Percentiles rank a stretch among this genome's conserved stretches.
Conservation (phyloP, 2,888 invertebrate species). For the Ichneumon xanthorius region DNA sequence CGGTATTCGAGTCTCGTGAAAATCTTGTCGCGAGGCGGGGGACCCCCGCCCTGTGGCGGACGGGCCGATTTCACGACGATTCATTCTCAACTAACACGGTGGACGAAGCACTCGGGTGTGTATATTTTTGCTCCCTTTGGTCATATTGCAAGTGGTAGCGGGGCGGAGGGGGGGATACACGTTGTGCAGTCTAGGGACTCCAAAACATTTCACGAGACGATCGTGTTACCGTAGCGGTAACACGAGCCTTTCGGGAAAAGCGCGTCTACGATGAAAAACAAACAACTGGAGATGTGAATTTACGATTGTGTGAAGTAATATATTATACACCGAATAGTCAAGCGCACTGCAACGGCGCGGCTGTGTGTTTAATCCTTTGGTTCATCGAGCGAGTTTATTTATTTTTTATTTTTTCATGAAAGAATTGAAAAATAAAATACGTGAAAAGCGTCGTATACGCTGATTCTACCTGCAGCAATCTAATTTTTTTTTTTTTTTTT, state of each 20-base stretch:
- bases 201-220: conserved; percentile 5
- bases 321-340: not conserved
- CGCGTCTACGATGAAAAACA: not conserved
- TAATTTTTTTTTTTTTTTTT: no score
- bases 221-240: conserved; percentile 10
- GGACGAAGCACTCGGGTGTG: conserved; percentile 15
- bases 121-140: conserved; percentile 10
- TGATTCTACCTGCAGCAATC: no score
- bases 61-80: conserved; percentile 58
- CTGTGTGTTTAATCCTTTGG: not conserved
- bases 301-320: not conserved
- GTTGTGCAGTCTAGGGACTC: not conserved
- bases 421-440: no score
- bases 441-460: no score
- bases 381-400: not conserved
- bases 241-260: not conserved
- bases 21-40: conserved; percentile 45
- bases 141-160: not conserved
- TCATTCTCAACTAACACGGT: conserved; percentile 59
- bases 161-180: not conserved
- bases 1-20: conserved; percentile 62
- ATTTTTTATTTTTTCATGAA: no score
- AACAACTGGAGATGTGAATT: not conserved
- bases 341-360: not conserved
- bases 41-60: conserved; percentile 35